Evolutionary conservation across 2,797 vertebrate genomes (phyloP).

Genomic region (Acanthurus leucopareius): DNA sequence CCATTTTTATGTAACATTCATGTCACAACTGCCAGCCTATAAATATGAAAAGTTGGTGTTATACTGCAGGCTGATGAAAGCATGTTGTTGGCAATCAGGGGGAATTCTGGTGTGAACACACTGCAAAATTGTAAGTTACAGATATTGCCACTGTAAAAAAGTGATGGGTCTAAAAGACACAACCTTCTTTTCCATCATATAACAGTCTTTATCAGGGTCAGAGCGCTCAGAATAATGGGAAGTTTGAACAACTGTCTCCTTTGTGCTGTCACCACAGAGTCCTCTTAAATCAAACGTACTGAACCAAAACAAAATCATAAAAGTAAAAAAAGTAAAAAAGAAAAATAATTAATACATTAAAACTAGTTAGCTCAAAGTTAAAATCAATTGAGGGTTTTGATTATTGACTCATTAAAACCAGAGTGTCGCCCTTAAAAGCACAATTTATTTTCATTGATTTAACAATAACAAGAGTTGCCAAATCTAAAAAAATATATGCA

Average conservation of each 20-base stretch:
- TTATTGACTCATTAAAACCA: too few relatives aligned
- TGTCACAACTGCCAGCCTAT: conserved; percentile 54
- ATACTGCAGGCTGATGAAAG: conserved; percentile 30
- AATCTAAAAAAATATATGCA: too few relatives aligned
- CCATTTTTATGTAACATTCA: conserved; percentile 61
- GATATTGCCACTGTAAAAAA: not conserved
- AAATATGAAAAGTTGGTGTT: conserved; percentile 9
- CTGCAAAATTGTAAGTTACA: not conserved
- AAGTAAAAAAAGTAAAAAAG: too few relatives aligned
- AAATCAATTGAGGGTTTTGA: too few relatives aligned
- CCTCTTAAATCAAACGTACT: not conserved
- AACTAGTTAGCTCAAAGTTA: too few relatives aligned
- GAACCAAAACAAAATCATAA: not conserved
- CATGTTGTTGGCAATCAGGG: conserved; percentile 34
- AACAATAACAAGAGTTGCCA: too few relatives aligned
- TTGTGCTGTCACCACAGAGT: not conserved
- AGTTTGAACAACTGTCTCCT: not conserved
- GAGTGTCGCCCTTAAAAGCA: too few relatives aligned
- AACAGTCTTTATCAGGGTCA: too few relatives aligned
- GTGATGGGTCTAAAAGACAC: not conserved
- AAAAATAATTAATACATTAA: too few relatives aligned
- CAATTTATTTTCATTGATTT: too few relatives aligned
- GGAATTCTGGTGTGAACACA: conserved; percentile 39
- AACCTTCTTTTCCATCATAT: too few relatives aligned
- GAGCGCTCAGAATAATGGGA: too few relatives aligned